Conservation (phyloP, 2,888 invertebrate genomes). For the Harpalus rufipes region DNA sequence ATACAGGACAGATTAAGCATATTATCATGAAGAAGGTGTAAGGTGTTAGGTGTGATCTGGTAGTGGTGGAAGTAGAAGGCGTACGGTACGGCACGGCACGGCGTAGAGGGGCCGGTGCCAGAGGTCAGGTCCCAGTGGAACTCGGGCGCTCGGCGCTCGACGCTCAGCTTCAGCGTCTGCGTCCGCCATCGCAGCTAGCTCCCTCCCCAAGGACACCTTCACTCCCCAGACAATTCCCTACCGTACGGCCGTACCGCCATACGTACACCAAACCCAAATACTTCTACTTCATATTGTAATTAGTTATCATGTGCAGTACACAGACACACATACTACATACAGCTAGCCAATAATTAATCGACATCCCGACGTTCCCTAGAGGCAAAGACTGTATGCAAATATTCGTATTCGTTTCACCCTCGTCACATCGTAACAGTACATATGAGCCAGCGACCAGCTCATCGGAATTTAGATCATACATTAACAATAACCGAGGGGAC, state of each 20-base stretch:
- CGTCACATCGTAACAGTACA: conserved; percentile 68
- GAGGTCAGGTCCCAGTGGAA: conserved; percentile 65
- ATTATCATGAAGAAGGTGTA: background rate
- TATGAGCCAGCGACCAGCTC: conserved; percentile 65
- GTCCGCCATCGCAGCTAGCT: background rate
- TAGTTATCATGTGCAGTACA: background rate
- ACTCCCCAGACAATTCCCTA: background rate
- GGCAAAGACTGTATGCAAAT: conserved; percentile 69
- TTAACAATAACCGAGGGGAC: conserved; percentile 64
- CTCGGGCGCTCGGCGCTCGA: conserved; percentile 18
- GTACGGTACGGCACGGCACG: conserved; percentile 10
- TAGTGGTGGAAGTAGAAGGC: background rate
- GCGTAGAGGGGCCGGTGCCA: conserved; percentile 43
- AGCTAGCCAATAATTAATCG: conserved; percentile 70
- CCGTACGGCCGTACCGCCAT: background rate
- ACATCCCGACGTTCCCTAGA: conserved; percentile 68
- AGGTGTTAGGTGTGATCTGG: background rate
- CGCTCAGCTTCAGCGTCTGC: conserved; percentile 57
- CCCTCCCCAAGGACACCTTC: background rate
- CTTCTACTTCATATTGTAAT: conserved; percentile 6
- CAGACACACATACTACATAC: conserved; percentile 30
- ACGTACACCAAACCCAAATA: background rate
- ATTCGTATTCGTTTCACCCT: conserved; percentile 70
- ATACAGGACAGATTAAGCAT: background rate
- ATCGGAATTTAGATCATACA: conserved; percentile 67